A percentile compares a stretch with the other conserved stretches of the same genome.
phyloP scores from a whole-genome alignment of 1,140 invertebrate species.

The Polypedilum vanderplanki region DNA sequence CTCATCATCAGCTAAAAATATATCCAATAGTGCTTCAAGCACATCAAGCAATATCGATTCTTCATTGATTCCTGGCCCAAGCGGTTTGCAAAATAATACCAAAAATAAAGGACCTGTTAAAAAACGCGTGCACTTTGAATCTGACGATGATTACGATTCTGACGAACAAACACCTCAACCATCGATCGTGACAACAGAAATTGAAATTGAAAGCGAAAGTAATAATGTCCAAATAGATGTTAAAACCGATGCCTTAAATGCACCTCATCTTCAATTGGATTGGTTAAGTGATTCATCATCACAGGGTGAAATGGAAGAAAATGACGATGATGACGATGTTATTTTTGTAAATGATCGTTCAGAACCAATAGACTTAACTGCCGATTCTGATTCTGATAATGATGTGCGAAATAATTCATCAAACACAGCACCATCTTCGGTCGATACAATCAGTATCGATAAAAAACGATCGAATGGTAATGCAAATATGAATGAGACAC shows the following conservation, averaged over 20 bases:
- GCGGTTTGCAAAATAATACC: background rate
- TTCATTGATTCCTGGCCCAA: background rate
- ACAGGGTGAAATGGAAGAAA: background rate
- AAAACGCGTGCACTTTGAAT: background rate
- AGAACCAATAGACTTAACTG: background rate
- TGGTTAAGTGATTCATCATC: background rate
- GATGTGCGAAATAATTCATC: background rate
- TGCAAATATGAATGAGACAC: background rate
- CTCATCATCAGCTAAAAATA: background rate
- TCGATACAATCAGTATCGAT: background rate
- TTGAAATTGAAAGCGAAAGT: too few species aligned
- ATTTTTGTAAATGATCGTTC: conserved; percentile 21
- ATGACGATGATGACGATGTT: background rate
- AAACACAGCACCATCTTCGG: background rate
- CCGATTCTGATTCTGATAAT: background rate
- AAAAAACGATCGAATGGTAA: background rate
- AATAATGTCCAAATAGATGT: background rate
- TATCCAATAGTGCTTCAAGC: background rate
- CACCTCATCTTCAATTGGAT: background rate
- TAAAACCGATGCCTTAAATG: background rate
- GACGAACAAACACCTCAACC: background rate
- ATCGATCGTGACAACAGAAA: background rate
- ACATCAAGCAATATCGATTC: background rate
- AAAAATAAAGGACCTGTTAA: background rate
- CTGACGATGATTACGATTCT: background rate